Conservation (phyloP, 2,113 vertebrate genomes). For the Phyllostomus hastatus region DNA sequence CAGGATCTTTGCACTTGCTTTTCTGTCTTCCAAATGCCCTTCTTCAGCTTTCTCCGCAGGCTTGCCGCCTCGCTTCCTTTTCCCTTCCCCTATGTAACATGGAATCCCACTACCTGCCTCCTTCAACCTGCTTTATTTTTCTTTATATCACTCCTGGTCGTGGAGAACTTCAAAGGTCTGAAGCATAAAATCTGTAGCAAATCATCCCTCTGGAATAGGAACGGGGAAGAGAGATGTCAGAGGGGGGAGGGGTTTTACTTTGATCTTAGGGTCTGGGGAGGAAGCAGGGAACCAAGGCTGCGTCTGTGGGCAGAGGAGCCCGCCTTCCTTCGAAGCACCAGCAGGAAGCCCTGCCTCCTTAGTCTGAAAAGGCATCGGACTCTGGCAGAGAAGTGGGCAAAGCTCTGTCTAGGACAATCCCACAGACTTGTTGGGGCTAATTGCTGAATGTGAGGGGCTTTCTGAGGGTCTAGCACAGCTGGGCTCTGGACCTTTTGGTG, state of each 20-base stretch:
- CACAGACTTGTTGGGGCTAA: background rate
- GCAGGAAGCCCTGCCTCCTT: background rate
- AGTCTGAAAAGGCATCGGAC: background rate
- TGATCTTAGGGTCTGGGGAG: background rate
- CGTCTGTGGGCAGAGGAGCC: background rate
- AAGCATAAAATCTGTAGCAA: conserved; percentile 24
- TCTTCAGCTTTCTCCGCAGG: background rate
- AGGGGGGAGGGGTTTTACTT: background rate
- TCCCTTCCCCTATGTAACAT: background rate
- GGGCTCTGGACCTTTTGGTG: conserved; percentile 16
- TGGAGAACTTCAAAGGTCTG: background rate
- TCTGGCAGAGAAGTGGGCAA: background rate
- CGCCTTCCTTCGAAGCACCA: background rate
- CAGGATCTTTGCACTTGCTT: background rate
- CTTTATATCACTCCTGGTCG: background rate
- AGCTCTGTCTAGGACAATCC: background rate
- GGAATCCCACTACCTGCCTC: background rate
- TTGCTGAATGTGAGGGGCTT: background rate
- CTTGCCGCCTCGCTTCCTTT: background rate
- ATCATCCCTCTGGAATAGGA: background rate
- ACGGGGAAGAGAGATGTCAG: background rate
- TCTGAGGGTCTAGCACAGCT: background rate
- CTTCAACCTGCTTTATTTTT: background rate
- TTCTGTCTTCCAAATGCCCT: background rate
- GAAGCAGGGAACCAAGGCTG: background rate